Conservation (phyloP, 2,888 invertebrate species). For the Phalera bucephala region DNA sequence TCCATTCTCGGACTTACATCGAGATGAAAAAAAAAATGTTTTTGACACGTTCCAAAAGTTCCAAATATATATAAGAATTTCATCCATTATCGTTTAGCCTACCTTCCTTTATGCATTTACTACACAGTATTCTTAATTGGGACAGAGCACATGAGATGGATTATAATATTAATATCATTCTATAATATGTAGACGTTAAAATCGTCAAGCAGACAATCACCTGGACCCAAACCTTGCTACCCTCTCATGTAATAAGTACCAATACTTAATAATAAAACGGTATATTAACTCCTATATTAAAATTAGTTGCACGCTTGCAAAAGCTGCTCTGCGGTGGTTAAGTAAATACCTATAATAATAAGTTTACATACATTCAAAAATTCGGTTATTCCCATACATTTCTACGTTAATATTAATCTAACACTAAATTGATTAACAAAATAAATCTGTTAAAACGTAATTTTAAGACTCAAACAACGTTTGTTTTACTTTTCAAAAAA, state of each 20-base stretch:
- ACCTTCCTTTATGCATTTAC: conserved; percentile 67
- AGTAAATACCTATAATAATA: conserved; percentile 55
- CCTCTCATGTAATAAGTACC: conserved; percentile 46
- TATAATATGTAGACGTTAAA: conserved; percentile 30
- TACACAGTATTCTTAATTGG: conserved; percentile 52
- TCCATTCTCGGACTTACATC: conserved; percentile 62
- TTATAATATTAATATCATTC: conserved; percentile 22
- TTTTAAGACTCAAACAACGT: conserved; percentile 72
- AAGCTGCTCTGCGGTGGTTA: conserved; percentile 78
- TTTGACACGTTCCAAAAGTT: conserved; percentile 77
- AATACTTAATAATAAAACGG: conserved; percentile 47
- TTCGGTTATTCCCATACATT: conserved; percentile 70
- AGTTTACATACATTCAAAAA: conserved; percentile 59
- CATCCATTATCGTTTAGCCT: conserved; percentile 53
- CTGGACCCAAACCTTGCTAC: conserved; percentile 34
- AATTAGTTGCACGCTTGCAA: conserved; percentile 73
- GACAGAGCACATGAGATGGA: conserved; percentile 36
- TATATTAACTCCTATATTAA: conserved; percentile 56
- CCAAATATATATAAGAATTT: conserved; percentile 56
- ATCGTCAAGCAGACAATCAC: conserved; percentile 26
- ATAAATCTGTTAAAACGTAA: conserved; percentile 72
- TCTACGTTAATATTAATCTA: conserved; percentile 50
- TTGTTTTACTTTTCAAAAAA: conserved; percentile 52
- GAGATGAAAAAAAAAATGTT: conserved; percentile 54
- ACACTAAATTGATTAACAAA: conserved; percentile 61